Evolutionary conservation across 2,797 vertebrate genomes (phyloP).

Genomic region (Enteromius trimaculatus): DNA sequence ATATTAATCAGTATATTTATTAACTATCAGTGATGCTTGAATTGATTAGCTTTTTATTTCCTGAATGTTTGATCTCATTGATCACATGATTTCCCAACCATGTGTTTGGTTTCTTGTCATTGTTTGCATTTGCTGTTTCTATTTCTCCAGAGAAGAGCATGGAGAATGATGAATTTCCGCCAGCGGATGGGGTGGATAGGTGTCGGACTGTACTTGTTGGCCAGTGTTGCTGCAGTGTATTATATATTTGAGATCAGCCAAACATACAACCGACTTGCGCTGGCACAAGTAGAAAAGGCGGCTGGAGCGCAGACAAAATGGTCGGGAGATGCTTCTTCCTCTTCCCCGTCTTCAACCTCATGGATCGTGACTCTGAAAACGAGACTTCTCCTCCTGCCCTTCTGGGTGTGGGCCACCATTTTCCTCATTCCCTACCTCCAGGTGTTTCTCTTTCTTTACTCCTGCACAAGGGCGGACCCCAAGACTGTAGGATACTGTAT

Average conservation of each 20-base stretch:
- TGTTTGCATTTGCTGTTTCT: background rate
- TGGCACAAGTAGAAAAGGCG: slow-evolving; percentile 86
- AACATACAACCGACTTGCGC: slow-evolving; percentile 85
- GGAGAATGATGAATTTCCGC: slow-evolving; percentile 99
- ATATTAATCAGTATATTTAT: background rate
- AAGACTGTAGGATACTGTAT: slow-evolving; percentile 93
- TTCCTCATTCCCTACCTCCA: slow-evolving; percentile 94
- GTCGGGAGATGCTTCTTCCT: slow-evolving; percentile 60
- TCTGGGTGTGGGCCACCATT: slow-evolving; percentile 89
- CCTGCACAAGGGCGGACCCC: slow-evolving; percentile 93
- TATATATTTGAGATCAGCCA: slow-evolving; percentile 94
- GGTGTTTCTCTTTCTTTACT: slow-evolving; percentile 97
- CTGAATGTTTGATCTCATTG: background rate
- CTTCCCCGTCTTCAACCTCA: slow-evolving; percentile 66
- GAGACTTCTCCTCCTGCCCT: slow-evolving; percentile 85
- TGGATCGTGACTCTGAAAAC: slow-evolving; percentile 85
- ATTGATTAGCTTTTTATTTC: background rate
- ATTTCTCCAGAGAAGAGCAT: slow-evolving; percentile 80
- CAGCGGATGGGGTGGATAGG: slow-evolving; percentile 97
- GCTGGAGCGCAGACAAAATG: slow-evolving; percentile 65
- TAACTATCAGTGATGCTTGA: background rate
- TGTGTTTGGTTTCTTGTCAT: background rate
- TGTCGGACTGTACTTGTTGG: slow-evolving; percentile 87
- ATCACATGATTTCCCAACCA: background rate
- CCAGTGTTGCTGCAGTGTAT: slow-evolving; percentile 85